Conservation (phyloP, 2,797 vertebrate genomes). For the Chrosomus eos region DNA sequence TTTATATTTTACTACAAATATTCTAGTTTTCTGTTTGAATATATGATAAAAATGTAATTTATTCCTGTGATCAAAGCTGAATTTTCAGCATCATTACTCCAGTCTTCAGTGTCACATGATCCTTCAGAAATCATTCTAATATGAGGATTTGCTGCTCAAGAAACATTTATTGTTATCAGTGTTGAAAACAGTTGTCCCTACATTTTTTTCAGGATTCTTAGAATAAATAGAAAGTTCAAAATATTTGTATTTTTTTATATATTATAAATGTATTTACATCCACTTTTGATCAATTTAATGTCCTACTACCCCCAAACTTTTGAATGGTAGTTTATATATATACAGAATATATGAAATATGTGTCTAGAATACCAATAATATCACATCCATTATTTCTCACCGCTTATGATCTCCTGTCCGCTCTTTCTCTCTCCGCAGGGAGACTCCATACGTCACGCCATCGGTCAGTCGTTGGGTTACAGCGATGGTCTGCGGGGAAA, state of each 20-base stretch:
- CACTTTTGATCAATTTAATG: background rate
- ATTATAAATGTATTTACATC: background rate
- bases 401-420: background rate
- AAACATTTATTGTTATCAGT: too few species aligned
- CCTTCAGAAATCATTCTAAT: background rate
- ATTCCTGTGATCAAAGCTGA: background rate
- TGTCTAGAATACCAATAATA: background rate
- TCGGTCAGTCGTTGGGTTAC: conserved; percentile 92
- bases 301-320: background rate
- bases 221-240: too few species aligned
- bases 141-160: background rate
- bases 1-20: too few species aligned
- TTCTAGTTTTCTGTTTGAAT: background rate
- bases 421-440: conserved; percentile 72
- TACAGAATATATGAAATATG: background rate
- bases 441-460: conserved; percentile 91
- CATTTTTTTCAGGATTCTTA: too few species aligned
- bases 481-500: conserved; percentile 87
- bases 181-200: too few species aligned
- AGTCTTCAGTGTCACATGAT: background rate
- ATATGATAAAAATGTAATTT: background rate
- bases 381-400: background rate
- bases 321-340: background rate
- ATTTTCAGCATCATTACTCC: background rate
- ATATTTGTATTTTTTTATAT: too few species aligned